Evolutionary conservation across 2,797 vertebrate genomes (phyloP).

Genomic region (Hippopotamyrus pictus): DNA sequence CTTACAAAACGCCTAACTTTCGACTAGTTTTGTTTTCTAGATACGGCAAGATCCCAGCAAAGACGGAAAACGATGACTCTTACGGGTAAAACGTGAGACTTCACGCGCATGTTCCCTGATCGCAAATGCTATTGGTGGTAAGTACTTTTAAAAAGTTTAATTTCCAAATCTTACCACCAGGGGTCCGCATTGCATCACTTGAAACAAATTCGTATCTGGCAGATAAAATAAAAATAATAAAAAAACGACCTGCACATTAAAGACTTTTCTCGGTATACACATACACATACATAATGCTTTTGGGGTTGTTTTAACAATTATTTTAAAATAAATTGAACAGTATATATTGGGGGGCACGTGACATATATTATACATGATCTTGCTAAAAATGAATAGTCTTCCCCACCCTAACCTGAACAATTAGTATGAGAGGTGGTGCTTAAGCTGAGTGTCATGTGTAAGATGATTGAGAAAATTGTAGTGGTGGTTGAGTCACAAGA

Average conservation of each 20-base stretch:
- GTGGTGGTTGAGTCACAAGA: neutral
- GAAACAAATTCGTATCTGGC: neutral
- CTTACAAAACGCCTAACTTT: neutral
- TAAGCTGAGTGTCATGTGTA: neutral
- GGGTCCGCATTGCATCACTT: slow-evolving; percentile 10
- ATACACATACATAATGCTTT: neutral
- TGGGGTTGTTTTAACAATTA: neutral
- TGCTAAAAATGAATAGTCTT: neutral
- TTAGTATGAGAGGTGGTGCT: neutral
- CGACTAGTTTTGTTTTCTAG: neutral
- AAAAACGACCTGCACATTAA: neutral
- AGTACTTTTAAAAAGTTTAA: neutral
- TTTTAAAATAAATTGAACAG: neutral
- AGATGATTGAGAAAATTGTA: neutral
- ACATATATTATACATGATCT: neutral
- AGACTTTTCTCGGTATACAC: neutral
- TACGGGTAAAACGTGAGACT: neutral
- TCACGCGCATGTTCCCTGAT: neutral
- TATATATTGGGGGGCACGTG: neutral
- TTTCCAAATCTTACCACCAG: slow-evolving; percentile 6
- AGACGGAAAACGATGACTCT: neutral
- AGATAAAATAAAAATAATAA: neutral
- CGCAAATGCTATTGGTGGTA: neutral
- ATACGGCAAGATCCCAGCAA: neutral
- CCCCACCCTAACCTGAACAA: neutral